phyloP scores from a whole-genome alignment of 2,888 invertebrate species.

The Agrotis puta region DNA sequence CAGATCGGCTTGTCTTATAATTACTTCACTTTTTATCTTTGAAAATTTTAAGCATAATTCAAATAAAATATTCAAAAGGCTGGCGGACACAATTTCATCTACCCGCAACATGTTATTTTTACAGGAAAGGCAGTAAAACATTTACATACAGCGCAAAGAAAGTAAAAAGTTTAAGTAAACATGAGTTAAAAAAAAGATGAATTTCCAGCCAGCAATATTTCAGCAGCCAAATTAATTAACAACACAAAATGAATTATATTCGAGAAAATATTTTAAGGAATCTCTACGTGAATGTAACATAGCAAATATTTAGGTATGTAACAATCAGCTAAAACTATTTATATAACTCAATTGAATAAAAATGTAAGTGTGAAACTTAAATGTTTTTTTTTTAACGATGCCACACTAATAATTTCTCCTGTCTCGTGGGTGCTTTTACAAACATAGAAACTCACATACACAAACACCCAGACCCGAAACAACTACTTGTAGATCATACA shows the following conservation, averaged over 20 bases:
- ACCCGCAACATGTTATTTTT: not conserved
- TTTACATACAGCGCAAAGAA: not conserved
- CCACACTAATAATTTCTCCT: too few species aligned
- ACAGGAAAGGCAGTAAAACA: not conserved
- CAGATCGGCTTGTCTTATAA: not conserved
- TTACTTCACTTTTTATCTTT: not conserved
- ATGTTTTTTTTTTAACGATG: too few species aligned
- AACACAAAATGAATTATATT: conserved; percentile 1
- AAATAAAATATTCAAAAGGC: not conserved
- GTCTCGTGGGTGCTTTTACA: too few species aligned
- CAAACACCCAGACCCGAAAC: too few species aligned
- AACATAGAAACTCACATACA: too few species aligned
- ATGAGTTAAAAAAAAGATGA: not conserved
- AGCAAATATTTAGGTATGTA: not conserved
- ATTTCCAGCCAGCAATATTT: not conserved
- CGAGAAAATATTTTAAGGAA: not conserved
- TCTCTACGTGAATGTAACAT: not conserved
- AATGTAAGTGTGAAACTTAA: not conserved
- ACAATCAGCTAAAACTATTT: not conserved
- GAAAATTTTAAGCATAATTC: not conserved
- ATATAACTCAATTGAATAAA: not conserved
- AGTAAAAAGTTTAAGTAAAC: not conserved
- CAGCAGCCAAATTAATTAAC: conserved; percentile 1
- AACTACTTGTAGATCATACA: too few species aligned
- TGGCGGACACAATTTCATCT: not conserved